Conservation (phyloP, 2,888 invertebrate genomes). For the Smittia sp. region DNA sequence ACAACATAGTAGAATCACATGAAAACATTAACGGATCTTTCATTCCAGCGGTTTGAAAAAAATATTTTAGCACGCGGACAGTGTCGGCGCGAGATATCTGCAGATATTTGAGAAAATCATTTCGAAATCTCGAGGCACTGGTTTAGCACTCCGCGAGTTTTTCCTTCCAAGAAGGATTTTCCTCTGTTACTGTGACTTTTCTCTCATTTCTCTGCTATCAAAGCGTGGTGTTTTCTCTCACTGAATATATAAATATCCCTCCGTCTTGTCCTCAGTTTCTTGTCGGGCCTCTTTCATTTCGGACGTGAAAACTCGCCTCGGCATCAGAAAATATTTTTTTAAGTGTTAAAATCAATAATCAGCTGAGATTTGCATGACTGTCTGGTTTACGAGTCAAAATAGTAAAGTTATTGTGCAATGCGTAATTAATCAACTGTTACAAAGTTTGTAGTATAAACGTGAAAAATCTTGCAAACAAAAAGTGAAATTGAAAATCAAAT, state of each 20-base stretch:
- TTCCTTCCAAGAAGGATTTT: slow-evolving; percentile 5
- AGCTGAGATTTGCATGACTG: neutral
- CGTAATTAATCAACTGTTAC: too few species aligned
- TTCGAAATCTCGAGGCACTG: neutral
- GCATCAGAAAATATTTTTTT: neutral
- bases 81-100: neutral
- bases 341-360: neutral
- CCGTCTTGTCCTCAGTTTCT: neutral
- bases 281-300: neutral
- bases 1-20: too few species aligned
- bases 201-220: neutral
- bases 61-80: neutral
- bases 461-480: too few species aligned
- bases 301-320: neutral
- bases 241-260: neutral
- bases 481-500: too few species aligned
- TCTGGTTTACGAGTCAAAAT: neutral
- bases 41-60: neutral
- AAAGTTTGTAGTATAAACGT: too few species aligned
- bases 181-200: neutral
- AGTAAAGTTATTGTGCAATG: too few species aligned
- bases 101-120: too few species aligned
- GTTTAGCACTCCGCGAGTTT: neutral
- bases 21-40: neutral
- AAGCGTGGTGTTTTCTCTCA: neutral